A percentile compares a stretch with the other conserved stretches of the same genome.
phyloP scores from a whole-genome alignment of 2,113 vertebrate species.

The Microcebus ravelobensis region DNA sequence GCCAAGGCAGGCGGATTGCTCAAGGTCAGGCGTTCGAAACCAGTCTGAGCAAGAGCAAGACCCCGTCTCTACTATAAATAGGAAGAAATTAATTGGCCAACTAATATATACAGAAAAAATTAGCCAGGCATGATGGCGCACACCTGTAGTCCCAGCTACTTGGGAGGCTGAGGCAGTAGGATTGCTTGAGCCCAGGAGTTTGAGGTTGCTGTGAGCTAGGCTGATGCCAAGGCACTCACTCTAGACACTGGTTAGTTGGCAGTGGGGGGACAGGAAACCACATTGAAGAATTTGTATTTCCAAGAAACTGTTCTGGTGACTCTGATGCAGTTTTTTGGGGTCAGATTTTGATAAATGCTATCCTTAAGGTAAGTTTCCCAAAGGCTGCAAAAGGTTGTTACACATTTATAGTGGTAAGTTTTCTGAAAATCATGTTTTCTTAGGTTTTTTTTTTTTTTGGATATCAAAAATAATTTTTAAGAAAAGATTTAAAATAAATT shows the following conservation, averaged over 20 bases:
- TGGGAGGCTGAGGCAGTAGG: no score
- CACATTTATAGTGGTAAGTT: not conserved
- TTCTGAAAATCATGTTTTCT: not conserved
- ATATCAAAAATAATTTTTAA: slow-evolving; percentile 36
- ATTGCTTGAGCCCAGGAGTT: no score
- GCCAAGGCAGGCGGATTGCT: no score
- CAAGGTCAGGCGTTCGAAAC: no score
- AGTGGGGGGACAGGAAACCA: not conserved
- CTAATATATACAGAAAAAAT: no score
- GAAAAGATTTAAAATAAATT: slow-evolving; percentile 49
- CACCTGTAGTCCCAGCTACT: no score
- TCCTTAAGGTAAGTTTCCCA: not conserved
- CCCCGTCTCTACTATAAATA: no score
- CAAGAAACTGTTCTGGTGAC: not conserved
- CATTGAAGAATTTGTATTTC: not conserved
- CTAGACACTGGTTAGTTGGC: not conserved
- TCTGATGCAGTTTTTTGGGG: not conserved
- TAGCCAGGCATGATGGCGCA: no score
- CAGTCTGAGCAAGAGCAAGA: no score
- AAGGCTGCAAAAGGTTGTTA: slow-evolving; percentile 14
- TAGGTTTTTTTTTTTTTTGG: not conserved
- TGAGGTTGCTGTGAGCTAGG: no score
- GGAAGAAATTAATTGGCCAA: no score
- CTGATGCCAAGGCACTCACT: no score
- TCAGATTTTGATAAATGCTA: not conserved